Evolutionary conservation across 1,140 invertebrate species (phyloP).

Genomic region (Drosophila dunni): DNA sequence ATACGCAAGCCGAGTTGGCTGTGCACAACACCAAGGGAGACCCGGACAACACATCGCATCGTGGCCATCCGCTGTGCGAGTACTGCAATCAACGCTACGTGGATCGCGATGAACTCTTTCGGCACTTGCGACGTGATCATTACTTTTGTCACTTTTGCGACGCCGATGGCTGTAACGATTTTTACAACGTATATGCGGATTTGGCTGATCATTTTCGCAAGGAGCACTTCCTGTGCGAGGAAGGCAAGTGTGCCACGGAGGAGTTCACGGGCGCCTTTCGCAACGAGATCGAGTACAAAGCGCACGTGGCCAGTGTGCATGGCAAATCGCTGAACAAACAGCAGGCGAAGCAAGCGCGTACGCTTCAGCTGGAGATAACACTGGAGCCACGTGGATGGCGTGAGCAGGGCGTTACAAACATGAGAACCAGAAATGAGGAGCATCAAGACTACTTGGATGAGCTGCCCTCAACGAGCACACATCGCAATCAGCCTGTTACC

Average conservation of each 20-base stretch:
- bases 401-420: conserved; percentile 77
- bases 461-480: conserved; percentile 46
- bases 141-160: conserved; percentile 98
- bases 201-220: conserved; percentile 93
- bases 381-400: conserved; percentile 88
- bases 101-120: conserved; percentile 95
- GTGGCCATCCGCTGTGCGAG: conserved; percentile 96
- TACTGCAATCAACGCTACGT: conserved; percentile 96
- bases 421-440: conserved; percentile 65
- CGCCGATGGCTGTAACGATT: conserved; percentile 94
- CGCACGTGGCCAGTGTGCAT: conserved; percentile 93
- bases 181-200: conserved; percentile 92
- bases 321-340: conserved; percentile 92
- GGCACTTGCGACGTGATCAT: conserved; percentile 96
- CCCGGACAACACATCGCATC: conserved; percentile 95
- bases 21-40: conserved; percentile 94
- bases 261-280: conserved; percentile 96
- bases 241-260: conserved; percentile 93
- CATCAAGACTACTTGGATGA: conserved; percentile 56
- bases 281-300: conserved; percentile 96
- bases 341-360: conserved; percentile 93
- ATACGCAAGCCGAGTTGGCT: conserved; percentile 91
- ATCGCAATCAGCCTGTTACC: conserved; percentile 47
- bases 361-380: conserved; percentile 95
- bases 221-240: conserved; percentile 96